Percentiles rank a stretch among this genome's conserved stretches.
These are phyloP conservation scores for Apostichopus californicus DNA, from an alignment of 35 echinoderm and acorn worm genomes.

Conservation along the genomic window DNA sequence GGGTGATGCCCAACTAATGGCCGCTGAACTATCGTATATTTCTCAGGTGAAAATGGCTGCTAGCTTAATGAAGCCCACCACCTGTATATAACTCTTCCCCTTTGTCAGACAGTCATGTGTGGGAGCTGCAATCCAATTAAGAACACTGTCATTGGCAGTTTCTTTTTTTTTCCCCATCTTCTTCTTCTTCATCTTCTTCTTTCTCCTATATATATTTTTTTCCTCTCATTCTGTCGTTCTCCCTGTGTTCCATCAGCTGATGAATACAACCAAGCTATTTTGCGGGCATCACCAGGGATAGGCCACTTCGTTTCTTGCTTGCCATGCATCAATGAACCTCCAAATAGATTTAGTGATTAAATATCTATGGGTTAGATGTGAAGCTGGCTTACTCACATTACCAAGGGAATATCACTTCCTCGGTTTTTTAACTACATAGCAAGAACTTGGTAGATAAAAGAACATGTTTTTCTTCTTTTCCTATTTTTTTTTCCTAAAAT, in stretches of 20 bases:
- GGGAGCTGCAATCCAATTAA: conserved; percentile 42
- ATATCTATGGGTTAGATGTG: conserved; percentile 52
- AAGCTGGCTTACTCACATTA: conserved; percentile 59
- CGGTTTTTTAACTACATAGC: conserved; percentile 20
- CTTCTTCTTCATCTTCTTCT: not conserved
- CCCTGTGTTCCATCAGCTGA: conserved; percentile 33
- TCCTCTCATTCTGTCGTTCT: not conserved
- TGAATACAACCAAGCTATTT: conserved; percentile 23
- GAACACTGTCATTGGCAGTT: too few species aligned
- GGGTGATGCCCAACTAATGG: not conserved
- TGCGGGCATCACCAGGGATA: conserved; percentile 39
- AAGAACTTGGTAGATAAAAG: conserved; percentile 16
- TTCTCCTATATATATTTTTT: not conserved
- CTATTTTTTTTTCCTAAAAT: not conserved
- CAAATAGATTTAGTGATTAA: conserved; percentile 68
- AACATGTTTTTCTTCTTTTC: not conserved
- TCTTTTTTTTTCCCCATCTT: too few species aligned
- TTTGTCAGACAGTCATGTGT: conserved; percentile 24
- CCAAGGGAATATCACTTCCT: conserved; percentile 42
- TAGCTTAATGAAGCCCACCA: conserved; percentile 21
- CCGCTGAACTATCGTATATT: not conserved
- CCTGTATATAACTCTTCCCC: conserved; percentile 19
- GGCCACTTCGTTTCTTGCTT: conserved; percentile 34
- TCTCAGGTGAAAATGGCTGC: not conserved
- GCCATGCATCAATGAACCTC: conserved; percentile 30